Evolutionary conservation across 2,797 vertebrate species (phyloP).

Genomic region (Rhinogobio ventralis): DNA sequence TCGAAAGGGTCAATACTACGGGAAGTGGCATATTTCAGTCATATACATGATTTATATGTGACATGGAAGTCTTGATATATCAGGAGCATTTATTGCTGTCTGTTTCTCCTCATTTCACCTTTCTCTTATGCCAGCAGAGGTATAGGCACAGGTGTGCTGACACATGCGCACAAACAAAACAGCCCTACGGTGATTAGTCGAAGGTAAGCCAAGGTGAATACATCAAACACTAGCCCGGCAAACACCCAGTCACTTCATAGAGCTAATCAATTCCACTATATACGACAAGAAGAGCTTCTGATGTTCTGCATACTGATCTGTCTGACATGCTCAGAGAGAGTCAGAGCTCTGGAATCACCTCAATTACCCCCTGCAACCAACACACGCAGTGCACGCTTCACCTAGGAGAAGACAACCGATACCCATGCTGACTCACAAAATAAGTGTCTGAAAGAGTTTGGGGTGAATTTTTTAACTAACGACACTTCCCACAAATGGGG

Average conservation of each 20-base stretch:
- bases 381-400: not conserved
- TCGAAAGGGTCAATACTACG: not conserved
- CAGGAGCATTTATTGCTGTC: slow-evolving; percentile 13
- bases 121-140: not conserved
- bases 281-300: slow-evolving; percentile 37
- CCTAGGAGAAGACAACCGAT: not conserved
- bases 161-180: slow-evolving; percentile 6
- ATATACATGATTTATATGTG: slow-evolving; percentile 9
- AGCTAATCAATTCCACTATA: slow-evolving; percentile 44
- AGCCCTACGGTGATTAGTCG: slow-evolving; percentile 33
- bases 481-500: not conserved
- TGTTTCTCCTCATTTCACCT: not conserved
- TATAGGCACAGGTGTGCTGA: not conserved
- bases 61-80: slow-evolving; percentile 5
- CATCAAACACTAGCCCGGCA: slow-evolving; percentile 36
- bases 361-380: slow-evolving; percentile 20
- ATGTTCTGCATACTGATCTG: slow-evolving; percentile 39
- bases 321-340: slow-evolving; percentile 2
- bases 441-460: not conserved
- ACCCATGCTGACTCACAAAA: not conserved
- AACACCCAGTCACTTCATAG: slow-evolving; percentile 45
- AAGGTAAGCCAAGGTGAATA: slow-evolving; percentile 46
- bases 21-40: slow-evolving; percentile 1
- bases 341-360: slow-evolving; percentile 31
- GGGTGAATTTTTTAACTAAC: not conserved